These are phyloP conservation scores for Melospiza georgiana DNA, from an alignment of 2,113 vertebrate species.

Conservation along the genomic window DNA sequence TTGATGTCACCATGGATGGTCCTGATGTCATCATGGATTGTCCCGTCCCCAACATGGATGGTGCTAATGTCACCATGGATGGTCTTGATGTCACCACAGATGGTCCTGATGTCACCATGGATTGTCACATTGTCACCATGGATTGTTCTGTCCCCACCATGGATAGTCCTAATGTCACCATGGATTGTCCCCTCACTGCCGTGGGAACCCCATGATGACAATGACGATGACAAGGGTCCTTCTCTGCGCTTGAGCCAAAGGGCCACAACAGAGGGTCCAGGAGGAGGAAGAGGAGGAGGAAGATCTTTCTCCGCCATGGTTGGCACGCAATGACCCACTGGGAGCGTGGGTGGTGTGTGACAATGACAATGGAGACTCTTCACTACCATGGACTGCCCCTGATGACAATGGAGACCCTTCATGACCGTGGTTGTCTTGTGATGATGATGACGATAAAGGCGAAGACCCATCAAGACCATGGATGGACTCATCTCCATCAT, in stretches of 20 bases:
- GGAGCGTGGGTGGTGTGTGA: background rate
- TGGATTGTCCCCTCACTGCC: too few relatives aligned
- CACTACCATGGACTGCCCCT: background rate
- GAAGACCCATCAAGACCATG: background rate
- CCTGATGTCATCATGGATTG: background rate
- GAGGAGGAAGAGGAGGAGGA: background rate
- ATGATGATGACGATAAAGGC: background rate
- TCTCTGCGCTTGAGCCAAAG: accelerated
- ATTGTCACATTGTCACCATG: background rate
- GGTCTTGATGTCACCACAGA: background rate
- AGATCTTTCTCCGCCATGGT: background rate
- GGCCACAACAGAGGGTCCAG: background rate
- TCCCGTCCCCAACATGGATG: background rate
- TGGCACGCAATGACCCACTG: background rate
- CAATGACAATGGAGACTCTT: background rate
- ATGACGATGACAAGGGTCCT: background rate
- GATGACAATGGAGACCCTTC: background rate
- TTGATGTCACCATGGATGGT: background rate
- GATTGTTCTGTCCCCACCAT: too few relatives aligned
- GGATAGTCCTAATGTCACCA: background rate
- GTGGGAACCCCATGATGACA: background rate
- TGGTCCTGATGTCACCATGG: background rate
- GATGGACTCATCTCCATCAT: background rate
- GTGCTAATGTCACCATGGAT: background rate
- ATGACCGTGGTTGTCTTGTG: too few relatives aligned